Conservation (phyloP, 2,888 invertebrate species). For the Coecobrya sp. region DNA sequence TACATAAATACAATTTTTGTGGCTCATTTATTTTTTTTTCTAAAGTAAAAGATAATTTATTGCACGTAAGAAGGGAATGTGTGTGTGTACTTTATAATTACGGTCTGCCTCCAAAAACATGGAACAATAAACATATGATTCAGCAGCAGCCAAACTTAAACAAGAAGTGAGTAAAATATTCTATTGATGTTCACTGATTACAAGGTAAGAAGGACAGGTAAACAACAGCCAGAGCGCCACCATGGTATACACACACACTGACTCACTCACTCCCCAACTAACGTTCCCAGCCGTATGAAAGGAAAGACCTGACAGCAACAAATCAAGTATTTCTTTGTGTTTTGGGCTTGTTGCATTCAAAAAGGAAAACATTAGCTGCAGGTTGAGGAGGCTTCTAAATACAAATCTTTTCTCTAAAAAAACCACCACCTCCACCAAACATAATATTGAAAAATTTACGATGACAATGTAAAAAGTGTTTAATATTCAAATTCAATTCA, state of each 20-base stretch:
- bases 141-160: not conserved
- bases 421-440: not conserved
- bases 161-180: slow-evolving; percentile 8
- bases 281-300: slow-evolving; percentile 17
- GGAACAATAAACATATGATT: slow-evolving; percentile 73
- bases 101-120: slow-evolving; percentile 76
- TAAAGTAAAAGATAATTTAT: slow-evolving; percentile 74
- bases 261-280: slow-evolving; percentile 11
- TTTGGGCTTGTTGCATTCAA: not conserved
- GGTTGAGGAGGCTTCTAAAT: slow-evolving; percentile 29
- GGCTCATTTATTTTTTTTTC: slow-evolving; percentile 3
- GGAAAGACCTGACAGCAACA: slow-evolving; percentile 31
- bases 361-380: slow-evolving; percentile 38
- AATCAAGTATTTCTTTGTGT: slow-evolving; percentile 52
- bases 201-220: slow-evolving; percentile 58
- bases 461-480: slow-evolving; percentile 19
- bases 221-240: not conserved
- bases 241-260: not conserved
- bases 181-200: slow-evolving; percentile 65
- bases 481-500: slow-evolving; percentile 50
- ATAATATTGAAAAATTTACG: slow-evolving; percentile 56
- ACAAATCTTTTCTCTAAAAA: slow-evolving; percentile 5
- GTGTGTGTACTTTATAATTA: slow-evolving; percentile 76
- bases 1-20: not conserved
- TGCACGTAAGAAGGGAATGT: slow-evolving; percentile 34